Evolutionary conservation across 2,888 invertebrate species (phyloP).

Genomic region (Metalampra italica): DNA sequence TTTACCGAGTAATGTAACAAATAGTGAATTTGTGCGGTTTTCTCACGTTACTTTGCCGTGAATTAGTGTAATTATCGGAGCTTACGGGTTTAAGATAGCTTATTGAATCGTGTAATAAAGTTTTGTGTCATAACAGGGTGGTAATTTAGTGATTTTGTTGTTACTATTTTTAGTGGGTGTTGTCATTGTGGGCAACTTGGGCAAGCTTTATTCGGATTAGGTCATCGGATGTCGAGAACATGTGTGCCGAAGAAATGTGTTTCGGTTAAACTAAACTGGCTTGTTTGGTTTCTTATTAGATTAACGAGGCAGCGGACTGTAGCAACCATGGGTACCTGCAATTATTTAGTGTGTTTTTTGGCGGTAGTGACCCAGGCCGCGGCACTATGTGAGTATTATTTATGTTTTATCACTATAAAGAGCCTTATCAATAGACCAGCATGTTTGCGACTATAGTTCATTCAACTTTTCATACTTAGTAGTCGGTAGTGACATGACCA

Average conservation of each 20-base stretch:
- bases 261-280: slow-evolving; percentile 49
- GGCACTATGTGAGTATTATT: slow-evolving; percentile 62
- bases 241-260: slow-evolving; percentile 69
- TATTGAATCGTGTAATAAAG: slow-evolving; percentile 25
- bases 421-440: slow-evolving; percentile 16
- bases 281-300: slow-evolving; percentile 69
- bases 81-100: slow-evolving; percentile 26
- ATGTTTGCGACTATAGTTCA: slow-evolving; percentile 25
- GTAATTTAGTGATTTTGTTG: slow-evolving; percentile 58
- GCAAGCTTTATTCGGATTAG: slow-evolving; percentile 70
- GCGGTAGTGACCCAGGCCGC: slow-evolving; percentile 57
- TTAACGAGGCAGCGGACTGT: slow-evolving; percentile 51
- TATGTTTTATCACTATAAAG: slow-evolving; percentile 17
- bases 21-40: slow-evolving; percentile 53
- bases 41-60: slow-evolving; percentile 35
- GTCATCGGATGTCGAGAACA: slow-evolving; percentile 72
- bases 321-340: slow-evolving; percentile 61
- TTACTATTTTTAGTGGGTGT: slow-evolving; percentile 81
- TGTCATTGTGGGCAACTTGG: slow-evolving; percentile 71
- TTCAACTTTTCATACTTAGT: slow-evolving; percentile 31
- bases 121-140: slow-evolving; percentile 46
- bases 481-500: neutral
- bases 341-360: slow-evolving; percentile 51
- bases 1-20: slow-evolving; percentile 53
- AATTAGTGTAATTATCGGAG: slow-evolving; percentile 34